These are phyloP conservation scores for Pampusana beccarii DNA, from an alignment of 2,113 vertebrate genomes.

Conservation along the genomic window DNA sequence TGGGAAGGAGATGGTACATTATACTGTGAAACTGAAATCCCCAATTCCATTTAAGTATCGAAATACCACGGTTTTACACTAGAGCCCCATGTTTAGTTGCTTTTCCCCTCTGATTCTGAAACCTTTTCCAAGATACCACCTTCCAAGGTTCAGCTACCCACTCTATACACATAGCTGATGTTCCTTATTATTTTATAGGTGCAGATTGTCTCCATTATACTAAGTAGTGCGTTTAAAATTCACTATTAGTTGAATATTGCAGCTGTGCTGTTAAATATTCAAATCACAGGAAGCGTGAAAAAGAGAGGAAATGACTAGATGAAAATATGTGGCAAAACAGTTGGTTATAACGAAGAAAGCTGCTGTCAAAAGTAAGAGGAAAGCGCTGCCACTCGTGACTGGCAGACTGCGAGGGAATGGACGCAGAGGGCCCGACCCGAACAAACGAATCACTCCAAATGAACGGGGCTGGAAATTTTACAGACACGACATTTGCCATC, in stretches of 20 bases:
- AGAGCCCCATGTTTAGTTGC: not conserved
- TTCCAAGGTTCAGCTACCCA: not conserved
- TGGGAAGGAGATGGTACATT: not conserved
- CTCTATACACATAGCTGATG: not conserved
- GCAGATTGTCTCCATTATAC: not conserved
- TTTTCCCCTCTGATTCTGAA: not conserved
- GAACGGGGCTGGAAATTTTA: not conserved
- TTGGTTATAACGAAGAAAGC: not conserved
- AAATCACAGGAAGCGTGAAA: not conserved
- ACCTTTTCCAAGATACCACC: not conserved
- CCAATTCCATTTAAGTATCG: not conserved
- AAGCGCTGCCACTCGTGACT: not conserved
- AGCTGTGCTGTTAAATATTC: conserved; percentile 9
- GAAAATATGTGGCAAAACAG: not conserved
- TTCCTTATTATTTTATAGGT: not conserved
- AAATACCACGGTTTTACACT: not conserved
- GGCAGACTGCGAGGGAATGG: not conserved
- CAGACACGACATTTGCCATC: not conserved
- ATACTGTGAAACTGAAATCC: not conserved
- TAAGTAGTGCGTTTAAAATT: not conserved
- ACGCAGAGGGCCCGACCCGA: not conserved
- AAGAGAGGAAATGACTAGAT: conserved; percentile 2
- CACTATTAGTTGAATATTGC: not conserved
- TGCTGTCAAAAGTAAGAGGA: conserved; percentile 18
- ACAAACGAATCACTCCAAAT: not conserved